Percentiles rank a stretch among this genome's conserved stretches.
phyloP scores from a whole-genome alignment of 2,113 vertebrate species.

The Xyrauchen texanus region DNA sequence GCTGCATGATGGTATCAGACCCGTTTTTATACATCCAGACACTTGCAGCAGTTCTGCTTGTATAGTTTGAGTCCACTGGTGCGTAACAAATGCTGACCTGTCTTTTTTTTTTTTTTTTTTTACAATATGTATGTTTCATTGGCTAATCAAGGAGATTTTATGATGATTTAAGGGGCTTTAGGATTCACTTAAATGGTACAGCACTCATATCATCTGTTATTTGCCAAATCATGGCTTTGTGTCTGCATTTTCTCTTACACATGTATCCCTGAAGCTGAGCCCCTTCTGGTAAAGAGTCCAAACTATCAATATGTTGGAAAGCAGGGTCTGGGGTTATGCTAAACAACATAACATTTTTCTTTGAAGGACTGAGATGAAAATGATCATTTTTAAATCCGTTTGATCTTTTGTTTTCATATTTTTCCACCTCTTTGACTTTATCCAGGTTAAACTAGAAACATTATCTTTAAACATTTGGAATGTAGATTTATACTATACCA shows the following conservation, averaged over 20 bases:
- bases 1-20: constrained; percentile 22
- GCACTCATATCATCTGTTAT: not conserved
- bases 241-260: not conserved
- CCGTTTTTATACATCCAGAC: not conserved
- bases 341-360: constrained; percentile 37
- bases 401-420: constrained; percentile 68
- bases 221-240: not conserved
- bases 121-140: constrained; percentile 11
- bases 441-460: constrained; percentile 77
- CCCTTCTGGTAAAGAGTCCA: constrained; percentile 46
- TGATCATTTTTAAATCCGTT: constrained; percentile 56
- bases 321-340: constrained; percentile 51
- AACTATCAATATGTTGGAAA: constrained; percentile 47
- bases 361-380: constrained; percentile 63
- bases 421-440: constrained; percentile 79
- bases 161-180: not conserved
- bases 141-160: not conserved
- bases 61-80: constrained; percentile 36
- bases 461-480: constrained; percentile 77
- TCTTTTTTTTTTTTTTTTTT: constrained; percentile 6
- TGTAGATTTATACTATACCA: constrained; percentile 84
- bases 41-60: constrained; percentile 18
- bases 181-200: not conserved
- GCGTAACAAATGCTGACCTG: constrained; percentile 16
- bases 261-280: constrained; percentile 43